Percentiles rank a stretch among this genome's conserved stretches.
These are phyloP conservation scores for Protobothrops mucrosquamatus DNA, from an alignment of 2,113 vertebrate species.

Conservation along the genomic window DNA sequence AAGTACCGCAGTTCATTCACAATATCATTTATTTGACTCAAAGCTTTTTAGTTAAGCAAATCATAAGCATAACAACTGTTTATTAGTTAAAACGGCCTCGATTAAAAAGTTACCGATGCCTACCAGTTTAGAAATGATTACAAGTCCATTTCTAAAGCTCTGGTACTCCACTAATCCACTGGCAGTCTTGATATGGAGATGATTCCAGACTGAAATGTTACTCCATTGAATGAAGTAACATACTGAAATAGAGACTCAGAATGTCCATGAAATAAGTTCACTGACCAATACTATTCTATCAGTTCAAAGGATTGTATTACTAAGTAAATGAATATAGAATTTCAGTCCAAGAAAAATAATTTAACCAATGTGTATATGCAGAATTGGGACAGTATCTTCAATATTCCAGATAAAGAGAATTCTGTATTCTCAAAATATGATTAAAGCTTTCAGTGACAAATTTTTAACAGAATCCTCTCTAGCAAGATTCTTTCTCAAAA, in stretches of 20 bases:
- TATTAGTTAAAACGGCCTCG: not conserved
- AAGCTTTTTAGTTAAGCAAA: not conserved
- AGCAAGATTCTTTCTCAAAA: not conserved
- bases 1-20: not conserved
- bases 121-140: not conserved
- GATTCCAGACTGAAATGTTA: not conserved
- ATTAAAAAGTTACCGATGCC: not conserved
- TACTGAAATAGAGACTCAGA: not conserved
- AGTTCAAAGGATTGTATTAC: too few relatives aligned
- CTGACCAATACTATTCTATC: not conserved
- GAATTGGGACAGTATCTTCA: not conserved
- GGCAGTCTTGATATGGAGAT: not conserved
- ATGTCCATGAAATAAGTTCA: not conserved
- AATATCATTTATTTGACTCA: not conserved
- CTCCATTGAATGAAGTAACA: not conserved
- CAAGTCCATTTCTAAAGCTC: not conserved
- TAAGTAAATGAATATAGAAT: not conserved
- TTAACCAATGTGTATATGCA: not conserved
- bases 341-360: not conserved
- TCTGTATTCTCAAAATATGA: not conserved
- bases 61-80: not conserved
- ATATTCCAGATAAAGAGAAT: not conserved
- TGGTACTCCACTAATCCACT: not conserved
- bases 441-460: not conserved
- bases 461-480: not conserved